Evolutionary conservation across 2,113 vertebrate species (phyloP).

Genomic region (Lynx canadensis): DNA sequence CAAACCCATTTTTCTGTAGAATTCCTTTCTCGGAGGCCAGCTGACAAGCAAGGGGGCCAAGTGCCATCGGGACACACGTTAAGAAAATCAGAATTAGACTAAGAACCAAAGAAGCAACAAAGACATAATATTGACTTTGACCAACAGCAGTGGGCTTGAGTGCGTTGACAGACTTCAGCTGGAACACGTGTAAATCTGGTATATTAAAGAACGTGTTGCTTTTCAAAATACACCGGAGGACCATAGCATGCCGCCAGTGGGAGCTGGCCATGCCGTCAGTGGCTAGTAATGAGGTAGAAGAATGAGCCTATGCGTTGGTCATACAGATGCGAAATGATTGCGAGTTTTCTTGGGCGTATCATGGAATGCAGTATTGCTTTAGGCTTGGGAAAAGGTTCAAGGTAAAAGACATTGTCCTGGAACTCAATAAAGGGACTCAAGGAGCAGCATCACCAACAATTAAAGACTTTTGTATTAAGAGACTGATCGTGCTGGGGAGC

Average conservation of each 20-base stretch:
- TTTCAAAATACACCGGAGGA: background rate
- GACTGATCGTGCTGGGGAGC: background rate
- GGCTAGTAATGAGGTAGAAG: background rate
- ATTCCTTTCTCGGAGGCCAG: background rate
- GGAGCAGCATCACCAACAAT: background rate
- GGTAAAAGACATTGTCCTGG: background rate
- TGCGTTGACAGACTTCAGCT: background rate
- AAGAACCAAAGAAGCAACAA: background rate
- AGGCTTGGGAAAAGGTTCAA: background rate
- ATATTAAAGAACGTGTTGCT: background rate
- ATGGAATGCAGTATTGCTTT: background rate
- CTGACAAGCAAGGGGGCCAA: background rate
- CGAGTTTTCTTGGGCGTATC: background rate
- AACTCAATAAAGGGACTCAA: background rate
- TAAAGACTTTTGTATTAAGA: background rate
- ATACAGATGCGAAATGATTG: background rate
- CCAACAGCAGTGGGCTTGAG: background rate
- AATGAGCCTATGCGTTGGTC: background rate
- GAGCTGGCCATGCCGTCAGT: background rate
- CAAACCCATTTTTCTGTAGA: background rate
- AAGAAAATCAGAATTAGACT: constrained; percentile 15
- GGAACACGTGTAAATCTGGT: background rate
- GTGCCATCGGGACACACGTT: background rate
- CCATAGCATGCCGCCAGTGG: background rate
- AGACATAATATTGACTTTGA: background rate